Evolutionary conservation across 1,140 invertebrate species (phyloP).

Genomic region (Drosophila cardini): DNA sequence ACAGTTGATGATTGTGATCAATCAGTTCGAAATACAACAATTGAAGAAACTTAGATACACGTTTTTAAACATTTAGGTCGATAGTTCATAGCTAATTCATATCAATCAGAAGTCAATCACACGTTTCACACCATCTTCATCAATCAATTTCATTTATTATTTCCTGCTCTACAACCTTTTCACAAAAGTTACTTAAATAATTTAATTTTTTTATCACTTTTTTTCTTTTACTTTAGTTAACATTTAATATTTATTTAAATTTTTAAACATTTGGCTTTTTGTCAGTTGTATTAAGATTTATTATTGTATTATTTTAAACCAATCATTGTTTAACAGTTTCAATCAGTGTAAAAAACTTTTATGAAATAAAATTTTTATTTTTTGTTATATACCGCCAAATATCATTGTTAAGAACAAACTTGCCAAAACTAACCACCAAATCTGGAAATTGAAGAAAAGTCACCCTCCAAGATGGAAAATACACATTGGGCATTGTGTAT

Average conservation of each 20-base stretch:
- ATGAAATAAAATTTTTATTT: neutral
- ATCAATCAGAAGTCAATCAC: neutral
- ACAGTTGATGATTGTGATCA: neutral
- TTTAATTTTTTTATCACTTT: too few species aligned
- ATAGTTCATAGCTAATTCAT: neutral
- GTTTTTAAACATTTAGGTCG: neutral
- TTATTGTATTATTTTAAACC: neutral
- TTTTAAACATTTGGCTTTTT: too few species aligned
- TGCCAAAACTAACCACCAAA: conserved; percentile 8
- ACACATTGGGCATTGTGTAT: conserved; percentile 1
- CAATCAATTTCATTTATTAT: too few species aligned
- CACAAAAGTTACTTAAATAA: too few species aligned
- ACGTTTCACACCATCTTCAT: neutral
- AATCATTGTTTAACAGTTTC: neutral
- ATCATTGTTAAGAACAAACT: too few species aligned
- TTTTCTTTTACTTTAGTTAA: too few species aligned
- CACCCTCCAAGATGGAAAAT: neutral
- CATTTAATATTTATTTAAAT: too few species aligned
- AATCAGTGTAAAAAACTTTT: neutral
- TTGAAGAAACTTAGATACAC: neutral
- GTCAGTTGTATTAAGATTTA: too few species aligned
- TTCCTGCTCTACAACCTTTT: too few species aligned
- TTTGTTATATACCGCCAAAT: too few species aligned
- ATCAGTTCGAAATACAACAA: neutral
- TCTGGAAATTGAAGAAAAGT: neutral